Conservation (phyloP, 2,797 vertebrate species). For the Poecilia velifera region DNA sequence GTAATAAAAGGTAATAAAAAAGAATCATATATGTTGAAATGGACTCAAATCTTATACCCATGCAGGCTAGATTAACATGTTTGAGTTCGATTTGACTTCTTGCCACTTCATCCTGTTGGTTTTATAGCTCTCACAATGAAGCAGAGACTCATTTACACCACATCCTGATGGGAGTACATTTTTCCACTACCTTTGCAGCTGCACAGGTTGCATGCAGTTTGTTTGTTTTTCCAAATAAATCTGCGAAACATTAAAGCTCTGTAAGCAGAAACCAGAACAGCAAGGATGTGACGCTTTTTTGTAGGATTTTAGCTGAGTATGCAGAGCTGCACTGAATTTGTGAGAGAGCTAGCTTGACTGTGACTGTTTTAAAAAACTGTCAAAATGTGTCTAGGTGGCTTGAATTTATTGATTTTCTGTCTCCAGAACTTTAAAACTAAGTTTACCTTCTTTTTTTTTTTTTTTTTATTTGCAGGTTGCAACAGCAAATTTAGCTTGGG, state of each 20-base stretch:
- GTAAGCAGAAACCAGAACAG: neutral
- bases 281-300: neutral
- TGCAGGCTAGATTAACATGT: neutral
- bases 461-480: slow-evolving; percentile 85
- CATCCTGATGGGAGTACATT: neutral
- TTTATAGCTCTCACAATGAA: neutral
- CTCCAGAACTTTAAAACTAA: slow-evolving; percentile 14
- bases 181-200: neutral
- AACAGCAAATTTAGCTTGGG: slow-evolving; percentile 97
- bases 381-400: neutral
- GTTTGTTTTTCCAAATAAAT: slow-evolving; percentile 7
- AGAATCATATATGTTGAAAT: neutral
- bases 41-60: neutral
- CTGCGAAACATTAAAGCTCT: slow-evolving; percentile 10
- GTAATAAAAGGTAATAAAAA: neutral
- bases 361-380: neutral
- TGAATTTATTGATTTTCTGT: neutral
- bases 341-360: neutral
- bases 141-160: neutral
- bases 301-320: neutral
- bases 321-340: neutral
- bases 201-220: neutral
- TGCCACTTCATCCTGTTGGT: neutral
- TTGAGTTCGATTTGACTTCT: neutral
- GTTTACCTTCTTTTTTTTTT: slow-evolving; percentile 27